phyloP scores from a whole-genome alignment of 2,888 invertebrate genomes.

The Heliconius erato region DNA sequence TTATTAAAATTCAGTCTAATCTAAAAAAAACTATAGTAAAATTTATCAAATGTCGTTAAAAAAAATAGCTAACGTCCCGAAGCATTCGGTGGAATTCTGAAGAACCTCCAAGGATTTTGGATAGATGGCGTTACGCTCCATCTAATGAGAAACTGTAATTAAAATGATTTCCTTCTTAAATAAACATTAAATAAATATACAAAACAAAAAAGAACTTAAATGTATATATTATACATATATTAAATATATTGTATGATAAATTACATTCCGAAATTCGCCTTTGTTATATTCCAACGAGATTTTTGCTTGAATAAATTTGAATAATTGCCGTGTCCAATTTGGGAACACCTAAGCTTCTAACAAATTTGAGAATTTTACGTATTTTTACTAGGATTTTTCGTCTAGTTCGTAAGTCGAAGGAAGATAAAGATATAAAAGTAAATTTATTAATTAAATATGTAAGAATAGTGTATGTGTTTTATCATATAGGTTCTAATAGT shows the following conservation, averaged over 20 bases:
- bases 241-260: conserved; percentile 2
- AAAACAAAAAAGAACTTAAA: conserved; percentile 1
- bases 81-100: conserved; percentile 77
- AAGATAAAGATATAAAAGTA: not conserved
- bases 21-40: not conserved
- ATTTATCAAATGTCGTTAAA: not conserved
- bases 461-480: not conserved
- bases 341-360: conserved; percentile 25
- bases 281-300: conserved; percentile 54
- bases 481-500: not conserved
- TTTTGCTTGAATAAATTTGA: conserved; percentile 66
- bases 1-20: not conserved
- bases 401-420: not conserved
- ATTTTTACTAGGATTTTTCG: not conserved
- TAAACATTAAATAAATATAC: not conserved
- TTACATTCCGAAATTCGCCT: conserved; percentile 13
- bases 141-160: conserved; percentile 38
- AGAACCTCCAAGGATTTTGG: conserved; percentile 83
- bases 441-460: not conserved
- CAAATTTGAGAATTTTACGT: conserved; percentile 4
- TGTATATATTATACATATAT: not conserved
- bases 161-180: conserved; percentile 25
- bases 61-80: conserved; percentile 73
- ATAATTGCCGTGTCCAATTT: conserved; percentile 58
- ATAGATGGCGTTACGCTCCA: conserved; percentile 83